Conservation (phyloP, 2,113 vertebrate species). For the Tychaedon coryphoeus region DNA sequence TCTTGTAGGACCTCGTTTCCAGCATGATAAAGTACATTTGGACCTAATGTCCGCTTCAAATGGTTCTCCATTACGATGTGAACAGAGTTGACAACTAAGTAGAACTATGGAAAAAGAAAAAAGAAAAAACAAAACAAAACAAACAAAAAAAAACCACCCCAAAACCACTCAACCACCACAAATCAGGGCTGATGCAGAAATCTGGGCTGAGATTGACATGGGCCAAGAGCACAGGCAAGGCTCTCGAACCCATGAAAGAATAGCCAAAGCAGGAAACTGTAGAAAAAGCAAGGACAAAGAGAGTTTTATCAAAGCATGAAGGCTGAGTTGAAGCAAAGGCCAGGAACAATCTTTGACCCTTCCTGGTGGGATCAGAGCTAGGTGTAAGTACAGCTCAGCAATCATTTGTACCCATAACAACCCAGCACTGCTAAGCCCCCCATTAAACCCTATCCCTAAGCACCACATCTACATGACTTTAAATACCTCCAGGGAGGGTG, state of each 20-base stretch:
- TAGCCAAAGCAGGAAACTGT: neutral
- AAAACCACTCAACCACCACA: neutral
- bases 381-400: neutral
- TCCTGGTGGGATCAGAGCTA: neutral
- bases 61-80: neutral
- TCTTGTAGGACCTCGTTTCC: neutral
- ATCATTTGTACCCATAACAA: neutral
- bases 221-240: neutral
- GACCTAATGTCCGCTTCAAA: neutral
- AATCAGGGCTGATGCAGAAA: neutral
- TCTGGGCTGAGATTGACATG: neutral
- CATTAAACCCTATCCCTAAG: neutral
- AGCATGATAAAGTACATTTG: accelerated
- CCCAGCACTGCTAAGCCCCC: neutral
- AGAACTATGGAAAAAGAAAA: neutral
- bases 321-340: neutral
- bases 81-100: neutral
- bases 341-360: neutral
- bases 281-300: neutral
- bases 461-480: neutral
- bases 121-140: no score
- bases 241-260: neutral
- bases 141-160: no score
- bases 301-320: neutral
- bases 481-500: neutral